These are phyloP conservation scores for Candoia aspera DNA, from an alignment of 2,113 vertebrate species.

Conservation along the genomic window DNA sequence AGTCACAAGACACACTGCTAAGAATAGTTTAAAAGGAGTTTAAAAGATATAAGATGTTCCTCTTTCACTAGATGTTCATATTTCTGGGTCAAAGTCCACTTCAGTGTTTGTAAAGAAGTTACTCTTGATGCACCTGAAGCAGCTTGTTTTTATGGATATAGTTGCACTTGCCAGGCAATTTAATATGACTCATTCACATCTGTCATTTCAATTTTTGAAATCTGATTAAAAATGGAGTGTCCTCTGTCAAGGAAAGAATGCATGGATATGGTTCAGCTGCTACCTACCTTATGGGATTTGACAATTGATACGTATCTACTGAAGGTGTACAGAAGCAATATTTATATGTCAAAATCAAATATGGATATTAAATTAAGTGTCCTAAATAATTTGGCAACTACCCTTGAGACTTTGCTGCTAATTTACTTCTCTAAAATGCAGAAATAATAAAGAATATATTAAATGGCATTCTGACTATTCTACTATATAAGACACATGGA, in stretches of 20 bases:
- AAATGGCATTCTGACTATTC: background rate
- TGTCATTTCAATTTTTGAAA: slow-evolving; percentile 48
- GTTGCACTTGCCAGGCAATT: slow-evolving; percentile 13
- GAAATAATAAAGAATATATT: background rate
- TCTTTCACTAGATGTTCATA: background rate
- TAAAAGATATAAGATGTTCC: background rate
- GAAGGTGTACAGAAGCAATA: slow-evolving; percentile 51
- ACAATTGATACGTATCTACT: slow-evolving; percentile 39
- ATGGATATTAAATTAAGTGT: slow-evolving; percentile 62
- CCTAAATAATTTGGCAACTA: slow-evolving; percentile 35
- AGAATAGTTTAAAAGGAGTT: background rate
- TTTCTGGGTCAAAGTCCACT: slow-evolving; percentile 11
- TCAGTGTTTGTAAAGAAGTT: slow-evolving; percentile 6
- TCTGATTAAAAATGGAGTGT: slow-evolving; percentile 35
- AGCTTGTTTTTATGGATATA: slow-evolving; percentile 12
- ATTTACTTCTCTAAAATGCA: slow-evolving; percentile 21
- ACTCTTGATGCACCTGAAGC: slow-evolving; percentile 16
- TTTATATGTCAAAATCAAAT: slow-evolving; percentile 54
- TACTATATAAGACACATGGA: slow-evolving; percentile 17
- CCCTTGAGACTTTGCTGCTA: slow-evolving; percentile 46
- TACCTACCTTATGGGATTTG: slow-evolving; percentile 25
- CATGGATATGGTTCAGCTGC: slow-evolving; percentile 41
- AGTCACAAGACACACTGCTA: background rate
- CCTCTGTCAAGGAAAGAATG: slow-evolving; percentile 29
- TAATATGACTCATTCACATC: background rate